Evolutionary conservation across 2,113 vertebrate species (phyloP).

Genomic region (Lipophrys pholis): DNA sequence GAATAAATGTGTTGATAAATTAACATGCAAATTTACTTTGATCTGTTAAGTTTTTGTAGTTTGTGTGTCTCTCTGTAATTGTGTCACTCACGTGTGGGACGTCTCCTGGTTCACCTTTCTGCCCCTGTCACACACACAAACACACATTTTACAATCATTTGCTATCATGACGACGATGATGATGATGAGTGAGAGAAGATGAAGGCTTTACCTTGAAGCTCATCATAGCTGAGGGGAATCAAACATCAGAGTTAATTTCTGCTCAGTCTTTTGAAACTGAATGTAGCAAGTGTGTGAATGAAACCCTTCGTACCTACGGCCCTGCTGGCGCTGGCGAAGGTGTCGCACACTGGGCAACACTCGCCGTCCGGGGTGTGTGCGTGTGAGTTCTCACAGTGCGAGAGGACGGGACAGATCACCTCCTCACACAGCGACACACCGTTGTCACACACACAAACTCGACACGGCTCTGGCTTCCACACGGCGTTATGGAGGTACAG

Average conservation of each 20-base stretch:
- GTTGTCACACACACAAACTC: slow-evolving; percentile 93
- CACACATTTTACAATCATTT: neutral
- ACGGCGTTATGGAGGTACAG: slow-evolving; percentile 89
- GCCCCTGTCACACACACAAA: slow-evolving; percentile 82
- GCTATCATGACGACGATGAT: neutral
- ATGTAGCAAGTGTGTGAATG: too few species aligned
- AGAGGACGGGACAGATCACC: slow-evolving; percentile 85
- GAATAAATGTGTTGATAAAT: too few species aligned
- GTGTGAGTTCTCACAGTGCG: slow-evolving; percentile 86
- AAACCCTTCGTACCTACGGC: slow-evolving; percentile 68
- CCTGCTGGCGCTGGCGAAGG: slow-evolving; percentile 72
- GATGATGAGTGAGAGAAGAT: neutral
- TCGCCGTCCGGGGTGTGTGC: slow-evolving; percentile 86
- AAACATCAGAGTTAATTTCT: neutral
- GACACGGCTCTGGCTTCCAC: slow-evolving; percentile 90
- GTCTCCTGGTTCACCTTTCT: slow-evolving; percentile 97
- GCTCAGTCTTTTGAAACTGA: too few species aligned
- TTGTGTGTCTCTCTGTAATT: neutral
- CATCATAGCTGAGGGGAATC: slow-evolving; percentile 50
- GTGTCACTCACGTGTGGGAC: slow-evolving; percentile 91
- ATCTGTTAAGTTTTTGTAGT: too few species aligned
- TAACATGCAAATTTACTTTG: too few species aligned
- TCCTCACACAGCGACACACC: slow-evolving; percentile 92
- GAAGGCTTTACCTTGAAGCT: slow-evolving; percentile 68
- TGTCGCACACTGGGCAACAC: slow-evolving; percentile 91